Evolutionary conservation across 2,797 vertebrate species (phyloP).

Genomic region (Prionace glauca): DNA sequence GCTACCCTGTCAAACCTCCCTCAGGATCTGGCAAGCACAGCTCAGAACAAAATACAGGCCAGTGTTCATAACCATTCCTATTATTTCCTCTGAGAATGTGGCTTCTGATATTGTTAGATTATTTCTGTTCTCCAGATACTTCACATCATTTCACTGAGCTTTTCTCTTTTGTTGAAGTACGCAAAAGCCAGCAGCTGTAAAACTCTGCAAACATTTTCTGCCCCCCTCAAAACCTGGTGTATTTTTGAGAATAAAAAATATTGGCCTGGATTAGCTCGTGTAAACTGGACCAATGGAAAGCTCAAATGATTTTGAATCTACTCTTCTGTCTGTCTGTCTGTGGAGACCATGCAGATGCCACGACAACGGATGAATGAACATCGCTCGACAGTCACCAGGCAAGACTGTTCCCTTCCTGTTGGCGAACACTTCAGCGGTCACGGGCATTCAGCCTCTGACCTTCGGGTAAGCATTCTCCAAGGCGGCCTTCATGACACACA

Average conservation of each 20-base stretch:
- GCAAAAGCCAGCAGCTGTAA: not conserved
- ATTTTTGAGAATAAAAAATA: not conserved
- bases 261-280: not conserved
- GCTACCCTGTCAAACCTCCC: too few species aligned
- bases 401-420: too few species aligned
- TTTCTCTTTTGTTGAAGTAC: not conserved
- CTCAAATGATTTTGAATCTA: not conserved
- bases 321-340: not conserved
- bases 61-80: not conserved
- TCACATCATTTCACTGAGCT: not conserved
- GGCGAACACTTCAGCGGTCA: too few species aligned
- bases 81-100: constrained; percentile 19
- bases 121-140: constrained; percentile 24
- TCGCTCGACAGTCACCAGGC: too few species aligned
- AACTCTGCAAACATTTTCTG: not conserved
- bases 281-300: not conserved
- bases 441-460: too few species aligned
- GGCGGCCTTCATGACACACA: too few species aligned
- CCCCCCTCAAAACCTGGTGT: not conserved
- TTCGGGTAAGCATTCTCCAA: too few species aligned
- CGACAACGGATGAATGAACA: too few species aligned
- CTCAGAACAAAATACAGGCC: not conserved
- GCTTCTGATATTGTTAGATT: not conserved
- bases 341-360: too few species aligned
- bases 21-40: too few species aligned